Evolutionary conservation across 2,888 invertebrate species (phyloP).

Genomic region (Amiota minor): DNA sequence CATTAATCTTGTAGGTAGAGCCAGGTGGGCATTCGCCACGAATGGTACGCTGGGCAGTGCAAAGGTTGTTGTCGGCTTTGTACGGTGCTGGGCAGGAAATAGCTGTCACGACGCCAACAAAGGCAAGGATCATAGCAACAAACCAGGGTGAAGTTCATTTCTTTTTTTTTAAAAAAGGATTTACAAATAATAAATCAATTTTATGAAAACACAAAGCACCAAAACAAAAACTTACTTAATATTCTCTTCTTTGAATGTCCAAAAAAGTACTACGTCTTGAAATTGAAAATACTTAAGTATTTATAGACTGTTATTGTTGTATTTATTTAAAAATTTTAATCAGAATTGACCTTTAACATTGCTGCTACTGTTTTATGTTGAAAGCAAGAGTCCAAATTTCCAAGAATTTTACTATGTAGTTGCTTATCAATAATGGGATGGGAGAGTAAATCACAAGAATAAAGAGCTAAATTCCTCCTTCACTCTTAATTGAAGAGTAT

Average conservation of each 20-base stretch:
- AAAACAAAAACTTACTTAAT: neutral
- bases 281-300: neutral
- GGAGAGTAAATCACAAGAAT: too few species aligned
- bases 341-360: neutral
- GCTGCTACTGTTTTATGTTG: neutral
- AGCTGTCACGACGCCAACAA: conserved; percentile 58
- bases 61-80: conserved; percentile 46
- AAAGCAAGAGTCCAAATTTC: neutral
- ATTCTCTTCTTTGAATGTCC: neutral
- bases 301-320: neutral
- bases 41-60: conserved; percentile 62
- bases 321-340: neutral
- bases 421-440: neutral
- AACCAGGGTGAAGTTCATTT: conserved; percentile 65
- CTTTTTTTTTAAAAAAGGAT: conserved; percentile 5
- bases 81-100: conserved; percentile 57
- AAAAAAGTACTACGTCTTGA: neutral
- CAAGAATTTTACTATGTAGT: neutral
- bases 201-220: too few species aligned
- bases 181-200: too few species aligned
- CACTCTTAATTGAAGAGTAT: too few species aligned
- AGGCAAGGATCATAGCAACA: conserved; percentile 59
- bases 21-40: conserved; percentile 65
- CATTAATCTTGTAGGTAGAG: conserved; percentile 57
- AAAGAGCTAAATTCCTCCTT: too few species aligned